phyloP scores from a whole-genome alignment of 2,888 invertebrate species.

The Rapana venosa region DNA sequence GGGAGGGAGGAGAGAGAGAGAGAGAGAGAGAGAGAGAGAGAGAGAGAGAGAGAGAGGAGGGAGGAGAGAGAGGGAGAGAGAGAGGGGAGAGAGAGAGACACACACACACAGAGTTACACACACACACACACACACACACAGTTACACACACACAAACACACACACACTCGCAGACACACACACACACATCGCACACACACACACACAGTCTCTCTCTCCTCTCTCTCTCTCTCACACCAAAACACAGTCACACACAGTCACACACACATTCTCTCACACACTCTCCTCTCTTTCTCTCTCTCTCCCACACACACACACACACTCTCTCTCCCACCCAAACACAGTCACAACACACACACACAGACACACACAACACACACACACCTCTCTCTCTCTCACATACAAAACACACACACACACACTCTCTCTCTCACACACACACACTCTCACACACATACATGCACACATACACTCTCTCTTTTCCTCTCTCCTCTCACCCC shows the following conservation, averaged over 20 bases:
- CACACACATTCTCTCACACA: neutral
- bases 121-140: too few relatives aligned
- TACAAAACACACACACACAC: too few relatives aligned
- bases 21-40: conserved; percentile 5
- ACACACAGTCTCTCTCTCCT: neutral
- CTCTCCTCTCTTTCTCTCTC: neutral
- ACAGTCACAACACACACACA: neutral
- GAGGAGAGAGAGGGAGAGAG: neutral
- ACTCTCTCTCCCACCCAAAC: too few relatives aligned
- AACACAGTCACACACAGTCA: neutral
- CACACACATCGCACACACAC: neutral
- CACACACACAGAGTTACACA: neutral
- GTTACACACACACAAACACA: too few relatives aligned
- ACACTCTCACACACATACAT: conserved; percentile 5
- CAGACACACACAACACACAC: too few relatives aligned
- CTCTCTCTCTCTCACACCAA: neutral
- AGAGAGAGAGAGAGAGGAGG: neutral
- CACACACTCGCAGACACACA: neutral
- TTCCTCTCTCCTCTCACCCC: neutral
- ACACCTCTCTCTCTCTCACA: neutral
- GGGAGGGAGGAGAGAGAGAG: neutral
- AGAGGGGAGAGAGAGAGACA: neutral
- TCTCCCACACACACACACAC: too few relatives aligned
- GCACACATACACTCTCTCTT: neutral
- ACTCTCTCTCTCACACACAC: conserved; percentile 20